A percentile compares a stretch with the other conserved stretches of the same genome.
phyloP scores from a whole-genome alignment of 2,797 vertebrate species.

The Huso huso region DNA sequence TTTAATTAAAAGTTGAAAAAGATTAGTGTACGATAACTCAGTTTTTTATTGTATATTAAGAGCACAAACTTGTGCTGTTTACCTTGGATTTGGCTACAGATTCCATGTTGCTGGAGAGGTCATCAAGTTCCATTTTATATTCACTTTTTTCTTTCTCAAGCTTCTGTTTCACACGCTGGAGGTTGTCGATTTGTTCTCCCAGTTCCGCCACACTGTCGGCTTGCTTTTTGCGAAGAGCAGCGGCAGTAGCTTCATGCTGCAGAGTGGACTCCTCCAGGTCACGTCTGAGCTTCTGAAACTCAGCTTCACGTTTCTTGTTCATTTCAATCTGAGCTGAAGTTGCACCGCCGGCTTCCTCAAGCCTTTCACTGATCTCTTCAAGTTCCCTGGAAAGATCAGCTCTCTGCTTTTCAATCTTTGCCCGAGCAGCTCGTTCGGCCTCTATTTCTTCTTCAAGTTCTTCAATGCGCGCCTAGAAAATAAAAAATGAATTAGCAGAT shows the following conservation, averaged over 20 bases:
- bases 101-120: too few species aligned
- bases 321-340: constrained; percentile 51
- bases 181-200: constrained; percentile 64
- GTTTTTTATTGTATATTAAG: too few species aligned
- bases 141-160: constrained; percentile 75
- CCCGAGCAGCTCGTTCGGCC: constrained; percentile 47
- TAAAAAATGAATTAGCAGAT: neutral
- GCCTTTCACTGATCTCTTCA: constrained; percentile 56
- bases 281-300: constrained; percentile 57
- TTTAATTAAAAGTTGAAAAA: too few species aligned
- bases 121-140: constrained; percentile 53
- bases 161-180: constrained; percentile 66
- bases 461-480: constrained; percentile 48
- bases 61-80: too few species aligned
- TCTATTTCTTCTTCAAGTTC: constrained; percentile 64
- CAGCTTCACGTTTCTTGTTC: constrained; percentile 60
- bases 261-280: constrained; percentile 69
- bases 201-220: constrained; percentile 58
- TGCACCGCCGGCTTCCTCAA: constrained; percentile 66
- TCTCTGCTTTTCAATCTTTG: constrained; percentile 63
- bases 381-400: constrained; percentile 54
- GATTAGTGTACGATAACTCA: too few species aligned
- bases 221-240: constrained; percentile 62
- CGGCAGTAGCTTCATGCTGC: constrained; percentile 57
- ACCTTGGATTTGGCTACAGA: too few species aligned